phyloP scores from a whole-genome alignment of 2,113 vertebrate genomes.

The Bubalus kerabau region DNA sequence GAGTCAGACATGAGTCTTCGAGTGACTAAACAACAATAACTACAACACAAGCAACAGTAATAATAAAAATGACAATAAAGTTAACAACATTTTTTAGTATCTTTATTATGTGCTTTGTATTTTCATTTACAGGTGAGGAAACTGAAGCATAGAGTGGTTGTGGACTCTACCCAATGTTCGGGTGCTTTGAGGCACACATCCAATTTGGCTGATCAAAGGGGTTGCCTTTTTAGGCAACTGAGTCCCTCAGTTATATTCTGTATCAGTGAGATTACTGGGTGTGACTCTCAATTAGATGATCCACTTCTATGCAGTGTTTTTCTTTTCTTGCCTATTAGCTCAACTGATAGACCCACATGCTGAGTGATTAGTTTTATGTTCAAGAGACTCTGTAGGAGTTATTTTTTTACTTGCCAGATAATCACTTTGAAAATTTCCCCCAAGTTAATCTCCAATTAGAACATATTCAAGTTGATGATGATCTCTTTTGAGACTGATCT shows the following conservation, averaged over 20 bases:
- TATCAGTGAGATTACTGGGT: neutral
- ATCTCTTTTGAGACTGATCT: neutral
- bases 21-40: neutral
- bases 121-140: neutral
- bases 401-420: constrained; percentile 23
- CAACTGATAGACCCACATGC: neutral
- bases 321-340: neutral
- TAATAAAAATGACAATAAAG: neutral
- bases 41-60: neutral
- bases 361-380: constrained; percentile 43
- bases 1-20: neutral
- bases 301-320: neutral
- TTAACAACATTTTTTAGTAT: neutral
- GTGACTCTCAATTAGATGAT: neutral
- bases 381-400: constrained; percentile 28
- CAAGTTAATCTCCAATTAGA: constrained; percentile 6
- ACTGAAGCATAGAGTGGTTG: neutral
- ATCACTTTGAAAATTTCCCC: constrained; percentile 32
- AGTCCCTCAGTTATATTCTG: neutral
- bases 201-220: neutral
- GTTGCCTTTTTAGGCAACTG: neutral
- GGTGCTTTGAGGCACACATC: neutral
- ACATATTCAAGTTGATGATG: neutral
- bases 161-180: neutral
- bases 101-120: neutral